Percentiles rank a stretch among this genome's conserved stretches.
phyloP scores from a whole-genome alignment of 2,113 vertebrate species.

The Bostrychus sinensis region DNA sequence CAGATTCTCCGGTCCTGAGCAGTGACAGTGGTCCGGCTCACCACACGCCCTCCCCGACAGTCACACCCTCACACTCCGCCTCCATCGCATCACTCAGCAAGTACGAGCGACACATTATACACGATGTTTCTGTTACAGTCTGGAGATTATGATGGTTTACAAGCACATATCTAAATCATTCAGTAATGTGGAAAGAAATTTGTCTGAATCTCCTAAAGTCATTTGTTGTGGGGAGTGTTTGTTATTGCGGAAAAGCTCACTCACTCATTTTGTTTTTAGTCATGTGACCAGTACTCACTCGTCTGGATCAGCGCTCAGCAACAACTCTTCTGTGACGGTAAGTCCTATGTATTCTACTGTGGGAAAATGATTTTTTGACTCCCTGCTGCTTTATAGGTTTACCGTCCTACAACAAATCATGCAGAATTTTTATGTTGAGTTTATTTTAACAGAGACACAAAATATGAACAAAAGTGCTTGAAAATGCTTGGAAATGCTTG shows the following conservation, averaged over 20 bases:
- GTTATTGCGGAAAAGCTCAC: not conserved
- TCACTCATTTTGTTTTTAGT: slow-evolving; percentile 54
- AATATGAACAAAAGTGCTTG: too few relatives aligned
- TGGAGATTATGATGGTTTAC: slow-evolving; percentile 64
- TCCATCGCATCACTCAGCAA: slow-evolving; percentile 88
- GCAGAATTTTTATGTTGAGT: too few relatives aligned
- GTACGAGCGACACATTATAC: slow-evolving; percentile 67
- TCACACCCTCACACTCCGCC: slow-evolving; percentile 81
- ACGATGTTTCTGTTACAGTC: not conserved
- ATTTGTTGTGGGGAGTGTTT: not conserved
- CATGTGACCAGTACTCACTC: slow-evolving; percentile 82
- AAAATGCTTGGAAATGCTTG: too few relatives aligned
- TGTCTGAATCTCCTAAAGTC: slow-evolving; percentile 41
- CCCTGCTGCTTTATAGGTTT: too few relatives aligned
- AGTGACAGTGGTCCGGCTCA: slow-evolving; percentile 75
- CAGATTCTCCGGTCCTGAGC: slow-evolving; percentile 81
- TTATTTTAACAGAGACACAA: too few relatives aligned
- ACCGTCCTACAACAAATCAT: too few relatives aligned
- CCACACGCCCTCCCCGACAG: slow-evolving; percentile 77
- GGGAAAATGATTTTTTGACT: not conserved
- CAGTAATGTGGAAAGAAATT: slow-evolving; percentile 33
- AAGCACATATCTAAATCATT: slow-evolving; percentile 66
- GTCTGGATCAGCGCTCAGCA: slow-evolving; percentile 78
- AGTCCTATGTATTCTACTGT: slow-evolving; percentile 46
- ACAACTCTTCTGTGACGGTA: slow-evolving; percentile 84